Base-by-base conservation (phyloP, 2,888 invertebrate species). In the Aphrophora alni region DNA sequence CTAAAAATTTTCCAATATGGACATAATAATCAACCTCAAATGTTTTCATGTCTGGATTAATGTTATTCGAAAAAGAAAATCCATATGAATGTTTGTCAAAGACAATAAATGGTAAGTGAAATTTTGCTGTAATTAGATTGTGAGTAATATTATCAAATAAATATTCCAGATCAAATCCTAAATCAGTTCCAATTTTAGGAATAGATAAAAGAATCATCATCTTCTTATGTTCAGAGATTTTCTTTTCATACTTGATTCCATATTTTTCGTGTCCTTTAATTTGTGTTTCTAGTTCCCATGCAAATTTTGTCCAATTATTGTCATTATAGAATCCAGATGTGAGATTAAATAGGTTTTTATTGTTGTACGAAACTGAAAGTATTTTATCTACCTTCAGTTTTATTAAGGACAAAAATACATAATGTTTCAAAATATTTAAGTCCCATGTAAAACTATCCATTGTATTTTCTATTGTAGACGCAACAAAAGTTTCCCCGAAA, bases 181-280 rank as follows among this genome's bases (percentile, higher is more conserved):
- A n/a, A 38, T 75, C 71, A 44, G 24, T 8, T 76, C 75, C 80
- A 70, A 75, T 27, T 44, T 27, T 21, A 44, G 75, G 75, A 0
- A 59, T 44, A 70, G 75, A 75, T 25, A 51, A 51, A 38, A 76
- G 44, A 25, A 75, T 70, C 24, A 80, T 27, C 24, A 80, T 25
- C 28, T 80, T 71, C 71, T 75, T 75, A 33, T 38, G 44, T 44
- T 70, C 25, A 21, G 17, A 24, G 51, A 76, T 75, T 44, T 80
- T 33, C 10, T 44, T 26, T 27, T 71, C 75, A 24, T 70, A 71
- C 38, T 80, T 75, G 0, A 80, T 28, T 44, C 75, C 75, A 44
- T 80, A 80, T 28, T 80, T 80, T 70, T 80, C 75, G 68, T 80
- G 69, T 8, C 75, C 75, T 73, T 78, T 78, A 33, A 78, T 38